These are phyloP conservation scores for Mormyrops attenuatus DNA, from an alignment of 2,797 vertebrate genomes.

Conservation along the genomic window DNA sequence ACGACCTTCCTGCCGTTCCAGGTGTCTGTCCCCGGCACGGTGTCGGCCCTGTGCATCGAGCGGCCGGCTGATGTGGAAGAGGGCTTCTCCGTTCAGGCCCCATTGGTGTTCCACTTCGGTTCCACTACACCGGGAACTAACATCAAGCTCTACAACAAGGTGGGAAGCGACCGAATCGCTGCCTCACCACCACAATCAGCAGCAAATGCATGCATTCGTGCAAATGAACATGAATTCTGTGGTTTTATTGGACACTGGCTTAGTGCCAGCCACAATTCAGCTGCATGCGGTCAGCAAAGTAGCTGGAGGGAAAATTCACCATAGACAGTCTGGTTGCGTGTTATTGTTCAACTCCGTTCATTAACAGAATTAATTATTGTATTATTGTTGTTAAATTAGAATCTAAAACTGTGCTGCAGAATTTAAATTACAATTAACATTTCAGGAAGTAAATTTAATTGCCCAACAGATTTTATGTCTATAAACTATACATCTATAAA, in stretches of 20 bases:
- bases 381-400: not conserved
- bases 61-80: slow-evolving; percentile 93
- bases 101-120: slow-evolving; percentile 94
- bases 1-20: slow-evolving; percentile 28
- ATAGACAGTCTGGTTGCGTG: not conserved
- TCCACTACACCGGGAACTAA: slow-evolving; percentile 96
- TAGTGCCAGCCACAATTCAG: not conserved
- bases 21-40: slow-evolving; percentile 92
- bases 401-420: not conserved
- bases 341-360: not conserved
- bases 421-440: not conserved
- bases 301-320: not conserved
- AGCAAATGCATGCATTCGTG: not conserved
- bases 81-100: slow-evolving; percentile 93
- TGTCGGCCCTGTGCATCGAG: slow-evolving; percentile 91
- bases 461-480: not conserved
- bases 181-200: not conserved
- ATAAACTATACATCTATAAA: not conserved
- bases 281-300: not conserved
- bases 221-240: not conserved
- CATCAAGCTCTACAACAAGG: slow-evolving; percentile 99
- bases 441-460: not conserved
- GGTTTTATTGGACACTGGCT: not conserved
- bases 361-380: not conserved
- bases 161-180: slow-evolving; percentile 38